Conservation (phyloP, 2,113 vertebrate species). For the Panurus biarmicus region DNA sequence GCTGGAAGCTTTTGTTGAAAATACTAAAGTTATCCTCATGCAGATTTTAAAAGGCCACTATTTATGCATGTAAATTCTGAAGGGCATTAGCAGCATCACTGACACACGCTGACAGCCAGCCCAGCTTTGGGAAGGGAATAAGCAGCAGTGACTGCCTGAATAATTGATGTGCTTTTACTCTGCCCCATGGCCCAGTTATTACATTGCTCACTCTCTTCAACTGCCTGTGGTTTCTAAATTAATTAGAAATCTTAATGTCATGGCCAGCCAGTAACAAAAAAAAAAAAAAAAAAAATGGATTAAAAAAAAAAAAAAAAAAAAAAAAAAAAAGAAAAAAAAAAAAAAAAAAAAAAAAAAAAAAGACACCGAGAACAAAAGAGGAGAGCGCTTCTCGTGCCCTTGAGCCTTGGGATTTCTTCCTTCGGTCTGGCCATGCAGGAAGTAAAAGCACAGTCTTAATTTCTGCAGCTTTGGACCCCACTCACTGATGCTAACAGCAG, state of each 20-base stretch:
- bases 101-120: constrained; percentile 67
- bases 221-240: constrained; percentile 57
- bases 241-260: constrained; percentile 65
- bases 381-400: neutral
- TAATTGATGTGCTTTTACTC: constrained; percentile 64
- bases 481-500: neutral
- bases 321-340: too few relatives aligned
- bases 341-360: too few relatives aligned
- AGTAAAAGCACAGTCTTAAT: neutral
- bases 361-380: neutral
- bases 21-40: constrained; percentile 21
- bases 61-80: constrained; percentile 65
- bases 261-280: neutral
- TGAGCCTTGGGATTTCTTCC: neutral
- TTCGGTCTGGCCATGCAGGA: neutral
- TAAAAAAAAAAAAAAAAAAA: too few relatives aligned
- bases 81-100: constrained; percentile 61
- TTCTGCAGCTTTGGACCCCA: neutral
- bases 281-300: too few relatives aligned
- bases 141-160: constrained; percentile 56
- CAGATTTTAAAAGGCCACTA: constrained; percentile 62
- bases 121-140: constrained; percentile 57
- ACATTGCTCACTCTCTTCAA: constrained; percentile 47
- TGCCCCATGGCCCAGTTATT: constrained; percentile 57
- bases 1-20: constrained; percentile 10